Conservation (phyloP, 1,140 invertebrate species). For the Hestina assimilis region DNA sequence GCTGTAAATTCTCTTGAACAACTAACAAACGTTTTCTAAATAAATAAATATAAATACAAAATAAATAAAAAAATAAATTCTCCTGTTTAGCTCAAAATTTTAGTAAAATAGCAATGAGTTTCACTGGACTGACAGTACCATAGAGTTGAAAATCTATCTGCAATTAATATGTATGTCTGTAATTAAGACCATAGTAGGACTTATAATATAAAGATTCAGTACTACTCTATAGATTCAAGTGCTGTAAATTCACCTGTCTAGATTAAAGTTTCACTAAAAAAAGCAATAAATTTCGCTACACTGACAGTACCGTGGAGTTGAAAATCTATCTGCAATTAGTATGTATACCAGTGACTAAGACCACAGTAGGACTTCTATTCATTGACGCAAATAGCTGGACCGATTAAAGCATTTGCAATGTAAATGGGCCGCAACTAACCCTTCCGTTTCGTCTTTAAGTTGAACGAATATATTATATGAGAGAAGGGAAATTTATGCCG, state of each 20-base stretch:
- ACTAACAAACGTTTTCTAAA: too few relatives aligned
- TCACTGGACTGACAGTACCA: neutral
- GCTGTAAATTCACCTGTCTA: too few relatives aligned
- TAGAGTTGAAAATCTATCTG: neutral
- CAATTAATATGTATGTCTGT: slow-evolving; percentile 23
- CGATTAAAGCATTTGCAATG: slow-evolving; percentile 55
- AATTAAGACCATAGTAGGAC: neutral
- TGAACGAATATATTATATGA: neutral
- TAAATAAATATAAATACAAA: too few relatives aligned
- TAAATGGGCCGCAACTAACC: slow-evolving; percentile 43
- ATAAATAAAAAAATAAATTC: too few relatives aligned
- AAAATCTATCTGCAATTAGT: slow-evolving; percentile 19
- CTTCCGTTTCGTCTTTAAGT: slow-evolving; percentile 29
- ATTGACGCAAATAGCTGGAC: slow-evolving; percentile 38
- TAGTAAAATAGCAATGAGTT: neutral
- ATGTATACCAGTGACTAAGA: slow-evolving; percentile 14
- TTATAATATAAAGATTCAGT: too few relatives aligned
- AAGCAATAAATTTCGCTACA: neutral
- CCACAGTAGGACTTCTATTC: slow-evolving; percentile 10
- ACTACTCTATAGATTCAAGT: neutral
- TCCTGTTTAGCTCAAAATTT: too few relatives aligned
- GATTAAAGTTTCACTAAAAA: too few relatives aligned
- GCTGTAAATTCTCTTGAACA: too few relatives aligned
- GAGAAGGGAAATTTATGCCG: neutral
- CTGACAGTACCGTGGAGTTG: neutral